Evolutionary conservation across 2,797 vertebrate species (phyloP), one percentile per base, ranked within the genome.

Genomic region (Holocentrus rufus): DNA sequence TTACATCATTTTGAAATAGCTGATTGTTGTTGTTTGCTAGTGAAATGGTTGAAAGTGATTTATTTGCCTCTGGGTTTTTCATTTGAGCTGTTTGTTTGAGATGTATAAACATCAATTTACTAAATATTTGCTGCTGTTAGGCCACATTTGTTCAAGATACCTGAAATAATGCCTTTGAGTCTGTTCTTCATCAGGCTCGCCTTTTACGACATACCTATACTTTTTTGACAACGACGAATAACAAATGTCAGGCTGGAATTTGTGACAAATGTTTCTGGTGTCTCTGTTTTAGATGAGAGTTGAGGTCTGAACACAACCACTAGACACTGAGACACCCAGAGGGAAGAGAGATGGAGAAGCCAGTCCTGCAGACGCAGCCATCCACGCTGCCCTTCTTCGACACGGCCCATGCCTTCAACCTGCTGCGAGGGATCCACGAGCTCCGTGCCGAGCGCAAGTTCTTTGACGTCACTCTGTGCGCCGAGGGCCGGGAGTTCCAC

Each of bases 391-490:
- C 95, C 0, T 97, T 97, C 75, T 97, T 95, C 3, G 98, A 98
- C 80, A 93, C 96, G 0, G 95, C 96, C 0, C 97, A 98, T 1
- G 97, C 97, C n/a, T 93, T 96, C 81, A 96, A 96, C 69, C 91
- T 99, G 70, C 92, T 99, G 79, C 94, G 96, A 0, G 98, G 97
- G 20, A 96, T 99, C 90, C 96, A 96, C 0, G 96, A 97, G 61
- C 94, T 98, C 18, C 95, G 97, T 0, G 95, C 96, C 0, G 97
- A 99, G 78, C 91, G 95, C 11, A 97, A 97, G 91, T 96, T 99
- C 80, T 95, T 98, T 34, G 98, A 99, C 7, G 95, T 99, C 87
- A 98, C 97, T 0, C 85, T 98, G 81, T 95, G 95, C 4, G 98
- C 96, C 1, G 97, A 96, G 10, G 97, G 96, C 2, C 94, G 93